phyloP scores from a whole-genome alignment of 1,140 invertebrate species.

The Hycleus cichorii region DNA sequence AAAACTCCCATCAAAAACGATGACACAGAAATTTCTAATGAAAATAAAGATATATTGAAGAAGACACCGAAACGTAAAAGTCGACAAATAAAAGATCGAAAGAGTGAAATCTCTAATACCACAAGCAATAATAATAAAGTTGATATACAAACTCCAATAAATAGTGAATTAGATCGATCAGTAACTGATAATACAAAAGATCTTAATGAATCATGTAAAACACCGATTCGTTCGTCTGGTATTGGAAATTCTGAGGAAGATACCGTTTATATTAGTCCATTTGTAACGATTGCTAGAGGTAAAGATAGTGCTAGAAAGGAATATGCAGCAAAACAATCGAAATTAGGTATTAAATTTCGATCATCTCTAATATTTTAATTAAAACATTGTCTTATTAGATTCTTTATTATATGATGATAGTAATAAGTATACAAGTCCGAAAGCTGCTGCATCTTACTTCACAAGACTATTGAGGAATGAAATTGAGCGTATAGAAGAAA shows the following conservation, averaged over 20 bases:
- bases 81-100: background rate
- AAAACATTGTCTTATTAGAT: too few relatives aligned
- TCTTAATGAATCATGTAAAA: too few relatives aligned
- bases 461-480: conserved; percentile 45
- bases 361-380: too few relatives aligned
- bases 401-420: background rate
- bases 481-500: conserved; percentile 40
- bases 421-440: conserved; percentile 16
- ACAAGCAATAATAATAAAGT: too few relatives aligned
- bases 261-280: conserved; percentile 33
- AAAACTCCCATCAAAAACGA: too few relatives aligned
- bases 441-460: conserved; percentile 44
- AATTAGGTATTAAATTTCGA: background rate
- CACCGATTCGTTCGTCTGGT: too few relatives aligned
- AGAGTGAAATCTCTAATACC: too few relatives aligned
- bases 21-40: too few relatives aligned
- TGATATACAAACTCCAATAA: too few relatives aligned
- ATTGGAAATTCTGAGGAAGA: background rate
- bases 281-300: conserved; percentile 35
- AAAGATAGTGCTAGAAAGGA: conserved; percentile 31
- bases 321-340: conserved; percentile 16
- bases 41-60: too few relatives aligned
- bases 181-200: too few relatives aligned
- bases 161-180: too few relatives aligned
- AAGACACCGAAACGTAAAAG: background rate